Evolutionary conservation across 2,113 vertebrate genomes (phyloP), one percentile per base, ranked within the genome.

Genomic region (Sebastes schlegelii): DNA sequence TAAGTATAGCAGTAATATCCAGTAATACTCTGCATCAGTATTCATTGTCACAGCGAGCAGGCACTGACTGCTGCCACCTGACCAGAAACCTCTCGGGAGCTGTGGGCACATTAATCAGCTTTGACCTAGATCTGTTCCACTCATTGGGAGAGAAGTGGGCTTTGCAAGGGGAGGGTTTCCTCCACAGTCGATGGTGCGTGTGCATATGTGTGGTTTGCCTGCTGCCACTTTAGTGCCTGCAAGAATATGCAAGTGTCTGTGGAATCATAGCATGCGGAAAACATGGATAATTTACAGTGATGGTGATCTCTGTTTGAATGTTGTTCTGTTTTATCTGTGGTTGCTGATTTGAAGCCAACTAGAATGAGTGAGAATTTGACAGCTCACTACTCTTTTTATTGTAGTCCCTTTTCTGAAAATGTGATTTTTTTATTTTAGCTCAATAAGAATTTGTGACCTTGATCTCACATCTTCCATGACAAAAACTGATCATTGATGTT

Each of bases 41-140:
- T 92, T 85, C 86, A 74, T 80, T 64, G 51, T 60, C 82, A 34
- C 26, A 80, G 86, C 63, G 84, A 84, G 85, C 82, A 91, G 76
- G 82, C 87, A 78, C 34, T 34, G 34, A 23, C 64, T 57, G 86
- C 73, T 86, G 90, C 92, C 92, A 92, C 93, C 92, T 92, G 92
- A 95, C 89, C 86, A 86, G 85, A 85, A 86, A 75, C 80, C 94
- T 92, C 90, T 81, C 16, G 83, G 92, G 91, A 88, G 87, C 88
- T 90, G 86, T 86, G 89, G 91, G 75, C 74, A 86, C 93, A 94
- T 94, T 95, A 94, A 95, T 95, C 94, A 94, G 94, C 91, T 91
- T 87, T 94, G 94, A 95, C 94, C 93, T 92, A 94, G 93, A 93
- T 95, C 91, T 93, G 93, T 85, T 93, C 86, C 86, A 88, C 88